Percentiles rank a stretch among this genome's conserved stretches.
These are phyloP conservation scores for Zelleria hepariella DNA, from an alignment of 2,888 invertebrate species.

Conservation along the genomic window DNA sequence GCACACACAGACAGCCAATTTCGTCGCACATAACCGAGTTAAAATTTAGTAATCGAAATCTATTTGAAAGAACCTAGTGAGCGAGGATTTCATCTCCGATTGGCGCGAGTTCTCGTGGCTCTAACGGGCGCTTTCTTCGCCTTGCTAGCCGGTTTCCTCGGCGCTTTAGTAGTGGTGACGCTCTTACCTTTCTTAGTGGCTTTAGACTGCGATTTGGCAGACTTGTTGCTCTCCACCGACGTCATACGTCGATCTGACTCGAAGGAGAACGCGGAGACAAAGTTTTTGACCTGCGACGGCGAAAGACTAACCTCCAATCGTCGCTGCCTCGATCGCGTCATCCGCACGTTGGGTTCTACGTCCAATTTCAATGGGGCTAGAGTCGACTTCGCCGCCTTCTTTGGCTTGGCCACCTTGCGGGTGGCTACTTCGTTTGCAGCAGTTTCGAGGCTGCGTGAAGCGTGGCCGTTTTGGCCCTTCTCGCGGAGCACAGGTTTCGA, in stretches of 20 bases:
- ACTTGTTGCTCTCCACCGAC: conserved; percentile 41
- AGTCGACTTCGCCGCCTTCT: conserved; percentile 22
- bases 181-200: conserved; percentile 19
- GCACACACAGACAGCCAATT: background rate
- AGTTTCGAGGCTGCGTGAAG: conserved; percentile 25
- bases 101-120: conserved; percentile 34
- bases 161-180: conserved; percentile 14
- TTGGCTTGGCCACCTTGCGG: conserved; percentile 41
- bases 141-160: conserved; percentile 18
- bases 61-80: background rate
- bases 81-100: conserved; percentile 40
- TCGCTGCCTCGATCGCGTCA: conserved; percentile 51
- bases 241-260: conserved; percentile 46
- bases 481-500: conserved; percentile 53
- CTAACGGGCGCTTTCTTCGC: conserved; percentile 37
- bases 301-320: conserved; percentile 52
- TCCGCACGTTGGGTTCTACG: conserved; percentile 31
- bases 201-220: conserved; percentile 23
- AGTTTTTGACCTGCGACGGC: conserved; percentile 40
- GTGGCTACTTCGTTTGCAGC: conserved; percentile 22
- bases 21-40: background rate
- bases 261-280: conserved; percentile 43
- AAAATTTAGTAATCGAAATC: background rate
- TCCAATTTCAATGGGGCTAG: conserved; percentile 25
- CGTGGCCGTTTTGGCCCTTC: conserved; percentile 51